Conservation (phyloP, 2,888 invertebrate species). For the Drosophila peninsularis region DNA sequence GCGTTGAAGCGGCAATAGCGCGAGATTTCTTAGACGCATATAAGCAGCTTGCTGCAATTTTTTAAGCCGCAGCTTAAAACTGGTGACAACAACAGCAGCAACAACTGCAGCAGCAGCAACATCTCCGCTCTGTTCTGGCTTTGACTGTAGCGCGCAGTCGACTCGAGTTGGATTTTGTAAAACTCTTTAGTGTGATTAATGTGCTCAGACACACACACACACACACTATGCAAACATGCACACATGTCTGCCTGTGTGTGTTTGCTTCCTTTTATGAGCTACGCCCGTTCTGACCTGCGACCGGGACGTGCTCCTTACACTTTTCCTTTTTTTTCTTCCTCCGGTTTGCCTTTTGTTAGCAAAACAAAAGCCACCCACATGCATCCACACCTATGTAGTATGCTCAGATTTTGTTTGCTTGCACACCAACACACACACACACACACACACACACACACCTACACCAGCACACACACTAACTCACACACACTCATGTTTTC, state of each 20-base stretch:
- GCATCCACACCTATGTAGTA: conserved; percentile 30
- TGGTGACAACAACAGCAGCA: conserved; percentile 65
- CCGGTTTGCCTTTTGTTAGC: conserved; percentile 70
- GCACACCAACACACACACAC: conserved; percentile 26
- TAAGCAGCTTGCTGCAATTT: conserved; percentile 62
- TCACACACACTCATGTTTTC: conserved; percentile 3
- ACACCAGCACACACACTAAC: too few relatives aligned
- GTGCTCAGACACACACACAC: conserved; percentile 55
- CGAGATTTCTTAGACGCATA: conserved; percentile 62
- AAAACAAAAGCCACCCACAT: conserved; percentile 76
- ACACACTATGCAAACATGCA: conserved; percentile 52
- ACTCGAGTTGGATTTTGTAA: conserved; percentile 74
- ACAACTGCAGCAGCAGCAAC: conserved; percentile 17
- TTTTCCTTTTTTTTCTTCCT: conserved; percentile 65
- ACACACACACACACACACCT: conserved; percentile 9
- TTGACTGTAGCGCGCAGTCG: conserved; percentile 35
- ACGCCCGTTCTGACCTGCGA: conserved; percentile 65
- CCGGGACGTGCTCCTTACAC: conserved; percentile 79
- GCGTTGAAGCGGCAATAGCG: conserved; percentile 51
- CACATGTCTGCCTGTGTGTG: conserved; percentile 22
- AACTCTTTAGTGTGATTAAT: conserved; percentile 80
- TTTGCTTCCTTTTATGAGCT: conserved; percentile 76
- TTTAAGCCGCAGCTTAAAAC: conserved; percentile 75
- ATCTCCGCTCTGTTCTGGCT: conserved; percentile 8
- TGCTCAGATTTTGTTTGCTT: conserved; percentile 40